A percentile compares a stretch with the other conserved stretches of the same genome.
Conservation (phyloP, 2,113 vertebrate genomes). For the Callocephalon fimbriatum region DNA sequence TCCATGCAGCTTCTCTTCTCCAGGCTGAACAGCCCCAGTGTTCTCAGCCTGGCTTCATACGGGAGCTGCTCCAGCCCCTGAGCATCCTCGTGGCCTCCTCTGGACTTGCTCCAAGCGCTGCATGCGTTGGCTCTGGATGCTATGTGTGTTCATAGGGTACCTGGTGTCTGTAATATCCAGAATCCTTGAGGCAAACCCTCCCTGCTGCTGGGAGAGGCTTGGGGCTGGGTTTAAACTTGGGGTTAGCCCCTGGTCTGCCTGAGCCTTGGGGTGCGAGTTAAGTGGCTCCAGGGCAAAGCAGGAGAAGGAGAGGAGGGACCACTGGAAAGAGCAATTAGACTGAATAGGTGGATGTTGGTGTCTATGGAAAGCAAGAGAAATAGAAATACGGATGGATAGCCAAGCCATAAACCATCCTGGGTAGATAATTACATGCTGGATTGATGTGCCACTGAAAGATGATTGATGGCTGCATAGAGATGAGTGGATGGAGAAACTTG, state of each 20-base stretch:
- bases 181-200: background rate
- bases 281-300: background rate
- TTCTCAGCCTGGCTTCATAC: background rate
- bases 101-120: background rate
- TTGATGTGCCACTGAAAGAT: background rate
- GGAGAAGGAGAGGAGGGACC: background rate
- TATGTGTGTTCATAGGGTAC: accelerated
- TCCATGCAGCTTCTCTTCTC: background rate
- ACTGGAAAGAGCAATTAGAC: background rate
- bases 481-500: background rate
- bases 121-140: background rate
- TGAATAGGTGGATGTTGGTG: background rate
- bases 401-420: background rate
- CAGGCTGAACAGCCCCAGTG: background rate
- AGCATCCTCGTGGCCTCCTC: background rate
- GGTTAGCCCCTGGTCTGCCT: background rate
- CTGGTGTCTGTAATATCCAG: background rate
- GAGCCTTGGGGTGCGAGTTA: background rate
- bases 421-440: background rate
- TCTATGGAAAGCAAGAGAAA: background rate
- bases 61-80: background rate
- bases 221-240: background rate
- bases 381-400: background rate
- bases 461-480: background rate
- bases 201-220: background rate